Base-by-base conservation (phyloP, 2,797 vertebrate genomes). In the Xiphorhynchus erythropygius region DNA sequence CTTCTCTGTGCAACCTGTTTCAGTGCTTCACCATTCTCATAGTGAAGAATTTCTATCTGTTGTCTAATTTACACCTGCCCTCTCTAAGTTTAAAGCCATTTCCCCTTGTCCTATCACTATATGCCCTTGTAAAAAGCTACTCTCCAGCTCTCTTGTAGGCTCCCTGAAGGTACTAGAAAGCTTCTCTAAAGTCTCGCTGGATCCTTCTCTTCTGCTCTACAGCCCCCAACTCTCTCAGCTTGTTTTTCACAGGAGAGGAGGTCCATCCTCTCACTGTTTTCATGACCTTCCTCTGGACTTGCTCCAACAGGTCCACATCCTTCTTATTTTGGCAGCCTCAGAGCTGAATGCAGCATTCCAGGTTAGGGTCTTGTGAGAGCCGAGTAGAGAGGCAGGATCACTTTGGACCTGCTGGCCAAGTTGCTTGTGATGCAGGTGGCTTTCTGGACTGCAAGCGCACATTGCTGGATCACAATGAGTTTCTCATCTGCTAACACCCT, bases 321-420 rank as follows among this genome's bases (percentile, higher is more conserved):
- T 50, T 50, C 25, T 30, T 49, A 3, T n/a, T 41, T 30, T 53
- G 14, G 2, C 28, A 10, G 10, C 25, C 22, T 11, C 39, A 46
- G 13, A 32, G 30, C 33, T 68, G 33, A 67, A 67, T 32, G 25
- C 25, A 60, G 11, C 1, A 2, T 7, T 60, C 30, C 59, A 28
- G 22, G 18, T 47, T 41, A 27, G 24, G 8, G 18, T 32, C 12
- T 68, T 23, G 13, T 53, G 25, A 42, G 39, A 42, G 18, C 18
- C 47, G 14, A 74, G 17, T 59, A 33, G 33, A 39, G 57, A 25
- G 22, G 22, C 33, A 62, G 33, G 35, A 55, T 68, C 15, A 32
- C 18, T 5, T 53, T 67, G 0, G 0, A 13, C 65, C 18, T 67
- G 25, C 25, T 55, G 35, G 22, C 47, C 1, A 4, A 23, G 25